Base-by-base conservation (phyloP, 2,797 vertebrate genomes). In the Gastrophryne carolinensis region DNA sequence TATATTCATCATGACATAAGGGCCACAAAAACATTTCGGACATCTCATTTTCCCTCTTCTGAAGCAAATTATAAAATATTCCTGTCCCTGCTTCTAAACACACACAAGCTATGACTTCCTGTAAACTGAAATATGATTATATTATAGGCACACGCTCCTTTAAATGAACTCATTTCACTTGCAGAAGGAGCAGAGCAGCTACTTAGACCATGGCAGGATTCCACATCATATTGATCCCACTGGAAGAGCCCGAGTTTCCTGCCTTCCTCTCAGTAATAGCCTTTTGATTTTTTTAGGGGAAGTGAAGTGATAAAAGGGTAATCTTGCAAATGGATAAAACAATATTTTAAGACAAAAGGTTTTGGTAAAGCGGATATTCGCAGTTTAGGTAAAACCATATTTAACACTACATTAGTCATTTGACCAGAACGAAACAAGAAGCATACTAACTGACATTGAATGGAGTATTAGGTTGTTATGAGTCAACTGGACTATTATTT, bases 181-280 rank as follows among this genome's bases (percentile, higher is more conserved):
- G 26, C 27, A 39, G 41, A 19, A 66, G 34, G 17, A 50, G 63
- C 23, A 47, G 47, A n/a, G 44, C 21, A 50, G 63, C 63, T 66
- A 66, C 63, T 66, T 66, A 66, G 41, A 17, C 5, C 3, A 49
- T 66, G 63, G 63, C 63, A 49, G 21, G 3, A 27, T 21, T 27
- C 63, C 63, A 66, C 44, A 23, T 17, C 9, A 66, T 26, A 66
- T 66, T 66, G 63, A 66, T 66, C 26, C 19, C 44, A 50, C 24
- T 29, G 50, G 27, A 27, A 50, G 19, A 66, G 13, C 23, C 13
- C 17, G 44, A 21, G 13, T 66, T 66, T 66, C 63, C 44, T 26
- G 12, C 50, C 63, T 66, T 47, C 61, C 44, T 66, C 15, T 19
- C 27, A 17, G 41, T 29, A 47, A 47, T 47, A 47, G 44, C 44